These are phyloP conservation scores for Venusia cambrica DNA, from an alignment of 2,888 invertebrate species.

Conservation along the genomic window DNA sequence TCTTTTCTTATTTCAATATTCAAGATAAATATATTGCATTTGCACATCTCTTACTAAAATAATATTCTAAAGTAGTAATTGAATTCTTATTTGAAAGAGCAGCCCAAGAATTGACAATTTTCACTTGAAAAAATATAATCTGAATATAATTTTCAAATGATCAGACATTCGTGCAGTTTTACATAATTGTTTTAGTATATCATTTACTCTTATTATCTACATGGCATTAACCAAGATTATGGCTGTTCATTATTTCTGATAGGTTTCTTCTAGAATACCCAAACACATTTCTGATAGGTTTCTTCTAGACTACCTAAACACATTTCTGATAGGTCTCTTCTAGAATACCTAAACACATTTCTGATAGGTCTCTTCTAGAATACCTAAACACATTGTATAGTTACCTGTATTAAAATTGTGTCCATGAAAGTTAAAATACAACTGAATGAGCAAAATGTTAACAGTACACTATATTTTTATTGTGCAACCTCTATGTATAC, in stretches of 20 bases:
- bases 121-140: conserved; percentile 30
- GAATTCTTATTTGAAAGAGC: conserved; percentile 59
- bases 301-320: too few relatives aligned
- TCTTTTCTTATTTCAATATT: conserved; percentile 48
- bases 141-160: conserved; percentile 28
- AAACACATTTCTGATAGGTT: conserved; percentile 9
- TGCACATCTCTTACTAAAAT: conserved; percentile 55
- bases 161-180: conserved; percentile 7
- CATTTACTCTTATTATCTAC: conserved; percentile 18
- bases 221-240: conserved; percentile 17
- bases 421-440: conserved; percentile 14
- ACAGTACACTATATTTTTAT: conserved; percentile 21
- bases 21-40: conserved; percentile 67
- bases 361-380: conserved; percentile 14
- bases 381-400: conserved; percentile 10
- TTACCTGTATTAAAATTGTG: conserved; percentile 17
- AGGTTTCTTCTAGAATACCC: conserved; percentile 16
- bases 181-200: conserved; percentile 1
- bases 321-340: conserved; percentile 12
- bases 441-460: conserved; percentile 26
- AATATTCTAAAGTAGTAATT: conserved; percentile 62
- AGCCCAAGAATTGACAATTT: conserved; percentile 70
- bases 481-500: conserved; percentile 16
- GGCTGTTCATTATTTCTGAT: conserved; percentile 12
- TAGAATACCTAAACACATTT: too few relatives aligned